Evolutionary conservation across 1,140 invertebrate genomes (phyloP).

Genomic region (Pseudomyrmex gracilis): DNA sequence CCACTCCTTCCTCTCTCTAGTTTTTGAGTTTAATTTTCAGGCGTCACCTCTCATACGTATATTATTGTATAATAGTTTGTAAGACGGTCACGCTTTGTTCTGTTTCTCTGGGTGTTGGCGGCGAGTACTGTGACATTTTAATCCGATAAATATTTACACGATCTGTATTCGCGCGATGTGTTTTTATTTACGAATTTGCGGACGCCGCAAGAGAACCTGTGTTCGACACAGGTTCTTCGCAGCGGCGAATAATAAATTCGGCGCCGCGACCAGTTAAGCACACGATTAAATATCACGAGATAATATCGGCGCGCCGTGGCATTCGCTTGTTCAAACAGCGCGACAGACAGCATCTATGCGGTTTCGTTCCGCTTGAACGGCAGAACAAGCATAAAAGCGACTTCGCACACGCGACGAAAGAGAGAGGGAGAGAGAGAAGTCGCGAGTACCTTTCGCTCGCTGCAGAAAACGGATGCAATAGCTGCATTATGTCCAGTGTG

Average conservation of each 20-base stretch:
- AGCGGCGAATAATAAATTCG: constrained; percentile 26
- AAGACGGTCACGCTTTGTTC: no score
- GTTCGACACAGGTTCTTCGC: neutral
- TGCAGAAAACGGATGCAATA: constrained; percentile 25
- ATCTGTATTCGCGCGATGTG: neutral
- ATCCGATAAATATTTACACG: neutral
- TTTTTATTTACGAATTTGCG: neutral
- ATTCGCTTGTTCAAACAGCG: constrained; percentile 72
- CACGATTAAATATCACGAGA: constrained; percentile 43
- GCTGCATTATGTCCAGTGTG: constrained; percentile 8
- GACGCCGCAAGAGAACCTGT: neutral
- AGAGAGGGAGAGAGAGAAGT: constrained; percentile 13
- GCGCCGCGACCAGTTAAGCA: neutral
- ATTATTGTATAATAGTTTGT: no score
- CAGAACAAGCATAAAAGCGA: constrained; percentile 63
- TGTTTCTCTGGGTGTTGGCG: no score
- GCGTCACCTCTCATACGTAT: no score
- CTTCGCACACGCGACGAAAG: constrained; percentile 30
- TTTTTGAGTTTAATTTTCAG: no score
- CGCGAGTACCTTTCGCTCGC: constrained; percentile 43
- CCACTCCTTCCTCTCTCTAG: no score
- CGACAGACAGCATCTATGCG: constrained; percentile 62
- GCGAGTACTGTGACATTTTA: no score
- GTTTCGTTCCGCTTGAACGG: constrained; percentile 72
- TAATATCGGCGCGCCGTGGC: constrained; percentile 8